These are phyloP conservation scores for Megalopta genalis DNA, from an alignment of 1,140 invertebrate genomes.

Conservation along the genomic window DNA sequence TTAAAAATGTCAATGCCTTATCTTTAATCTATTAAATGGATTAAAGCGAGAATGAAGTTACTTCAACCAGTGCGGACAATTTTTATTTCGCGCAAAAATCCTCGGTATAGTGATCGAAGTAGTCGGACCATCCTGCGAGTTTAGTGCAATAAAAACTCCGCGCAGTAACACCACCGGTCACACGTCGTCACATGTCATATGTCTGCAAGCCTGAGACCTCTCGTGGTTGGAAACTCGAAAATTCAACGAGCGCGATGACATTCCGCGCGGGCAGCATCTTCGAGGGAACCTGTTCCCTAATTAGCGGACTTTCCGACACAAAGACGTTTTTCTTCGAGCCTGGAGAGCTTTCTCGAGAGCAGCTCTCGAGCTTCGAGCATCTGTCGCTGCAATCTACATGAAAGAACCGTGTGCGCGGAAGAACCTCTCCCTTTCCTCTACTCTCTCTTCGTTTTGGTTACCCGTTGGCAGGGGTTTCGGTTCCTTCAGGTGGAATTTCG, in stretches of 20 bases:
- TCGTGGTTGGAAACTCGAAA: not conserved
- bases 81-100: too few relatives aligned
- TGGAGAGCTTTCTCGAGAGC: slow-evolving; percentile 34
- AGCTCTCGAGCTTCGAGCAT: slow-evolving; percentile 33
- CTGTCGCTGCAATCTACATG: not conserved
- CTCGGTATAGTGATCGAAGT: too few relatives aligned
- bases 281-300: slow-evolving; percentile 33
- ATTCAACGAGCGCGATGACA: not conserved
- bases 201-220: too few relatives aligned
- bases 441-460: not conserved
- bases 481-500: slow-evolving; percentile 3
- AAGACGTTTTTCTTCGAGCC: slow-evolving; percentile 26
- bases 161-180: too few relatives aligned
- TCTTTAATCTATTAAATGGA: too few relatives aligned
- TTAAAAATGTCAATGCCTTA: too few relatives aligned
- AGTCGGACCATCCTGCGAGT: too few relatives aligned
- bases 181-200: too few relatives aligned
- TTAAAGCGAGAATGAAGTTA: too few relatives aligned
- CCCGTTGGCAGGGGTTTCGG: not conserved
- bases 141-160: too few relatives aligned
- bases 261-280: not conserved
- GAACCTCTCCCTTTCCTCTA: not conserved
- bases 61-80: too few relatives aligned
- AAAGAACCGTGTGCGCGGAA: not conserved
- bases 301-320: slow-evolving; percentile 41